Evolutionary conservation across 1,140 invertebrate species (phyloP), one percentile per base, ranked within the genome.

Genomic region (Apis laboriosa): DNA sequence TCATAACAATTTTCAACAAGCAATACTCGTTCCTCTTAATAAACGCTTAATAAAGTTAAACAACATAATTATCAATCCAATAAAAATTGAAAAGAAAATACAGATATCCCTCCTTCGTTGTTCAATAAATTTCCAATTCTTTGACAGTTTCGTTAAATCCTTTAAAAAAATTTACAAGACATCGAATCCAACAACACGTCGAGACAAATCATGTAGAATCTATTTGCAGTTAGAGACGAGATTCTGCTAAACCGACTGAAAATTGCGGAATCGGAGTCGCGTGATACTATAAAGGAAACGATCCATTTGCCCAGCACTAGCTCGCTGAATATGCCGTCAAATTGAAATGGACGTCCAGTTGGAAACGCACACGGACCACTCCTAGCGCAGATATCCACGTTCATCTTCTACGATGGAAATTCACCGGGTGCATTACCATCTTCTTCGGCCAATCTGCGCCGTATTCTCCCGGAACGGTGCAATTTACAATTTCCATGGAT

Each of bases 281-380:
- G 75, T 64, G 67, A 79, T 79, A 60, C 55, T 77, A 87, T 86
- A 84, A 86, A 87, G 71, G 76, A 86, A 68, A 74, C 64, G 71
- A 58, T 78, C 80, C 72, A 60, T 67, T 86, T 79, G 80, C 76
- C 76, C 53, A 49, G 34, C 76, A 63, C 53, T 58, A 43, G 61
- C 28, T 24, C 58, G 58, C 75, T 78, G 80, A 78, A 72, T 68
- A 56, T 80, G 53, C 85, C 73, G 72, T 84, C 55, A 67, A 76
- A 80, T 80, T 77, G 68, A 84, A 84, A 63, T 66, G 77, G 34
- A 77, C 66, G 86, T 87, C 73, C 86, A 87, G 83, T 86, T 87
- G 73, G 75, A 70, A 84, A 84, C 72, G 70, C 19, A 28, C 24
- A 84, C 15, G 34, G 68, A 74, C 49, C 60, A 19, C 43, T 43